Percentiles rank a stretch among this genome's conserved stretches.
phyloP scores from a whole-genome alignment of 2,797 vertebrate genomes.

The Ptychadena robeensis region DNA sequence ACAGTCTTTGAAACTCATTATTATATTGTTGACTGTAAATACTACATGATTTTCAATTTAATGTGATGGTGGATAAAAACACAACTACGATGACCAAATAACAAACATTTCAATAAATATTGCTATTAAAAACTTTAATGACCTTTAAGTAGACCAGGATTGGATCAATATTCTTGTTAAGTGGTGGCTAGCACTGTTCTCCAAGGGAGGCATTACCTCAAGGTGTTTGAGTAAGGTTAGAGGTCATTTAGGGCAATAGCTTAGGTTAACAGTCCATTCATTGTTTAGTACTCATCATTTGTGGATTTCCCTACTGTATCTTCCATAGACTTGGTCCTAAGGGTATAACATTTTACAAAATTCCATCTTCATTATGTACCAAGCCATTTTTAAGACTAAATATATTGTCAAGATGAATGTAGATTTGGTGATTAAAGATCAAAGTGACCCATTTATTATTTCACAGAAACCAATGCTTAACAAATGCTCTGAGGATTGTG shows the following conservation, averaged over 20 bases:
- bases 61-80: not conserved
- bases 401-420: constrained; percentile 1
- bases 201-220: not conserved
- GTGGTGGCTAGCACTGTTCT: not conserved
- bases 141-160: not conserved
- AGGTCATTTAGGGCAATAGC: constrained; percentile 42
- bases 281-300: not conserved
- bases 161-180: not conserved
- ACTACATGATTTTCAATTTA: not conserved
- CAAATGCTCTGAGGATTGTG: not conserved
- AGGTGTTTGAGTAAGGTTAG: constrained; percentile 28
- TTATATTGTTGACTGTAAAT: not conserved
- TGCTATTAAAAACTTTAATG: not conserved
- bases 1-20: not conserved
- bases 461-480: not conserved
- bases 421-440: not conserved
- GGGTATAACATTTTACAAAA: not conserved
- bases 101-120: not conserved
- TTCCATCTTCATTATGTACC: too few relatives aligned
- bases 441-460: not conserved
- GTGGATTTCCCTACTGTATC: not conserved
- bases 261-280: constrained; percentile 22
- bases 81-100: not conserved
- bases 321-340: not conserved
- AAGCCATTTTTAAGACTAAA: not conserved